Base-by-base conservation (phyloP, 2,797 vertebrate genomes). In the Typhlichthys subterraneus region DNA sequence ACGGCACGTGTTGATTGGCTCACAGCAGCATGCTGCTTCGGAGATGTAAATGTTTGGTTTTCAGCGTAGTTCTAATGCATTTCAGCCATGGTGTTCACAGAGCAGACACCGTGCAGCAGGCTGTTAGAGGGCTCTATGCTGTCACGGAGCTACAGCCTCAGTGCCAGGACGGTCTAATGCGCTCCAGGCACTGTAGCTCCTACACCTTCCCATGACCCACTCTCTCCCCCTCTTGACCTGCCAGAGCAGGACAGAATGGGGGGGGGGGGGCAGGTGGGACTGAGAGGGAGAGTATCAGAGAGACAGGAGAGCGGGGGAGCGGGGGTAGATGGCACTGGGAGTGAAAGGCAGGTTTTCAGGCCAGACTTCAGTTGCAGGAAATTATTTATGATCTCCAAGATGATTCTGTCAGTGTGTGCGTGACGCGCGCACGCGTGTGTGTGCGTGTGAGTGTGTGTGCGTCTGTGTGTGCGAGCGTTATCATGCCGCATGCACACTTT, bases 321-420 rank as follows among this genome's bases (percentile, higher is more conserved):
- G 53, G 56, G 29, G 9, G 53, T 11, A 51, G 51, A 49, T 68
- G 63, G 56, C 59, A 56, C 52, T 80, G 70, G 71, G 84, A 86
- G 84, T 82, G 85, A 91, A 84, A 86, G 80, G 82, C 85, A 88
- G 90, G 82, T 89, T 92, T 93, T 86, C 88, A 89, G 90, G 87
- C 89, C 91, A 91, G 87, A 87, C 82, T 89, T 87, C 82, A 91
- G 89, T 84, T 90, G 85, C 79, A 89, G 86, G 87, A 90, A 90
- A 89, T 89, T 86, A 89, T 91, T 91, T 88, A 88, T 89, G 87
- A 89, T 87, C 74, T 75, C 81, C 84, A 90, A 90, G 82, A 89
- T 85, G 87, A 89, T 88, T 82, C 85, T 86, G 81, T 12, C 29
- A 12, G 49, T 45, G 59, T 45, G 48, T 19, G 59, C 9, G 59